Conservation (phyloP, 2,797 vertebrate genomes). For the Crypturellus tataupa region DNA sequence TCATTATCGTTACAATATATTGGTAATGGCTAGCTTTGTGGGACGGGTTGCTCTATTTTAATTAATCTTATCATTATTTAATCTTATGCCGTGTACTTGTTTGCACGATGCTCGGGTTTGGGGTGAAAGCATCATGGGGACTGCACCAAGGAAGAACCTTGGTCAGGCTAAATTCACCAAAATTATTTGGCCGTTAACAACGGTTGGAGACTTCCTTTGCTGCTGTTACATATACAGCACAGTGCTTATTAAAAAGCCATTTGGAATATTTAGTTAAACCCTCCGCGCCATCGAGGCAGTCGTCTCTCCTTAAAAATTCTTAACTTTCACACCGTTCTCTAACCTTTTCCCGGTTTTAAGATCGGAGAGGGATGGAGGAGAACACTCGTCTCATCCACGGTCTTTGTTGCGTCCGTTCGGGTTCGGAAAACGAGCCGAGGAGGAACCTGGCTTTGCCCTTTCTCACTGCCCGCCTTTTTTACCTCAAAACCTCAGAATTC, state of each 20-base stretch:
- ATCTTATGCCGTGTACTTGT: neutral
- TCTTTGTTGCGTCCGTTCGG: neutral
- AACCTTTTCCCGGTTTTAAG: neutral
- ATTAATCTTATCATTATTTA: neutral
- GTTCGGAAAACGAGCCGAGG: neutral
- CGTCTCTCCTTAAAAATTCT: fast-evolving
- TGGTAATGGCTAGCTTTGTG: neutral
- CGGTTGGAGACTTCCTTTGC: neutral
- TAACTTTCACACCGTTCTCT: neutral
- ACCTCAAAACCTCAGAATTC: no score
- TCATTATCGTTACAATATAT: neutral
- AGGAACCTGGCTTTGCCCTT: no score
- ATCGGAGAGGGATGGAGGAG: neutral
- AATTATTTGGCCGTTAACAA: neutral
- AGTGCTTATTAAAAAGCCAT: neutral
- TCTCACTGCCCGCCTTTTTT: no score
- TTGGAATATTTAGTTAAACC: neutral
- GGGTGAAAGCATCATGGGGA: neutral
- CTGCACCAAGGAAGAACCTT: neutral
- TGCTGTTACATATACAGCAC: neutral
- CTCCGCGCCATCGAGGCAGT: neutral
- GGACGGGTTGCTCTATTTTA: neutral
- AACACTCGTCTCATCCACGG: fast-evolving
- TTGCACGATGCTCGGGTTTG: neutral
- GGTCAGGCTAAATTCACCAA: neutral